Evolutionary conservation across 1,140 invertebrate genomes (phyloP), one percentile per base, ranked within the genome.

Genomic region (Artemia franciscana): DNA sequence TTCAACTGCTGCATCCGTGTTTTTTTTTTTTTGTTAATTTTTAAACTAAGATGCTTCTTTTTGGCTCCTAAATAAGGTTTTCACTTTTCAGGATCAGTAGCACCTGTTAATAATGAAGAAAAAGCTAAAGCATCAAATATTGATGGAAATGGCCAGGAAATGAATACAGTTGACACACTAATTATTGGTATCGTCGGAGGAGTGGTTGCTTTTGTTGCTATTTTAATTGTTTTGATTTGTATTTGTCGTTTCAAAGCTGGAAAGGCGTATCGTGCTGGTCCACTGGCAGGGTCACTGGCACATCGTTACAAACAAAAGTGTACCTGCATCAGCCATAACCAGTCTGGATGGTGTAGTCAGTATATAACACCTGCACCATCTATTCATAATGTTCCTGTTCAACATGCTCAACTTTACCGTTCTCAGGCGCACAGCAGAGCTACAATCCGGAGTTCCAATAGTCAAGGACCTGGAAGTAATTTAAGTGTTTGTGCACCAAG

Each of bases 171-270:
- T 67, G 89, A 93, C 67, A 90, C 88, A 2, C 71, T 93, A 0
- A 91, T 93, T 59, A 91, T 92, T 60, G 87, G 87, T 3, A 91
- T 92, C 66, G 88, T 91, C 0, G 88, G 86, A 2, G 88, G 88
- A 15, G 88, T 92, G 1, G 86, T 92, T 12, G 86, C 84, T 2
- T 88, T 93, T 68, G 89, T 92, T 59, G 84, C 85, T 7, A 83
- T 92, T 64, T 76, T 91, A 15, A 85, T 91, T 26, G 84, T 91
- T 24, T 82, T 86, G 1, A 90, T 91, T 63, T 92, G 88, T 69
- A 84, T 92, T 18, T 84, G 90, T 12, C 77, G 86, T 24, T 68
- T 77, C 5, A 67, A 65, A 59, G 61, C 64, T 25, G 58, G 26
- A 12, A 61, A 28, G 4, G 57, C 82, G 61, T 84, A 84, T 65